Conservation (phyloP, 2,888 invertebrate genomes). For the Scrobipalpa costella region DNA sequence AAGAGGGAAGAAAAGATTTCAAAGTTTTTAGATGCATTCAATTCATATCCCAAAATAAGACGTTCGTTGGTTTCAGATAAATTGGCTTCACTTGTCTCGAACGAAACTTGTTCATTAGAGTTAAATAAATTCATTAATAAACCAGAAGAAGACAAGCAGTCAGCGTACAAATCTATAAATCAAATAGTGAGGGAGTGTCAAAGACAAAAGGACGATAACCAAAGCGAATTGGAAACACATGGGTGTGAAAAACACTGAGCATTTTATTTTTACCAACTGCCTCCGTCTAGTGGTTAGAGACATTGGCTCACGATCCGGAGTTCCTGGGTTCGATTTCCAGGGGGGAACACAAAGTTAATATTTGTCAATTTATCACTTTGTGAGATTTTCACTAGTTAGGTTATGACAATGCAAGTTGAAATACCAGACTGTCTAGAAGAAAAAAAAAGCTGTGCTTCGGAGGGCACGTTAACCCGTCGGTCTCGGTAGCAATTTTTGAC, state of each 20-base stretch:
- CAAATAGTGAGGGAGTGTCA: constrained; percentile 80
- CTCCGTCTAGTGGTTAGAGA: too few relatives aligned
- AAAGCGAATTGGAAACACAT: constrained; percentile 48
- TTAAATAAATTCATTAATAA: constrained; percentile 81
- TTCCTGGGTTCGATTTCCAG: too few relatives aligned
- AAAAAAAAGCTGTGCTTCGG: too few relatives aligned
- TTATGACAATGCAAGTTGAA: too few relatives aligned
- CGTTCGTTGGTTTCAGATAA: constrained; percentile 67
- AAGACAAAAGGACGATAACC: constrained; percentile 71
- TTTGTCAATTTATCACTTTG: too few relatives aligned
- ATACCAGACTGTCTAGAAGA: too few relatives aligned
- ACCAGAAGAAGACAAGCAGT: constrained; percentile 70
- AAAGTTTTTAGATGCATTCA: not conserved
- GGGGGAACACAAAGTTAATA: too few relatives aligned
- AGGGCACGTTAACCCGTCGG: too few relatives aligned
- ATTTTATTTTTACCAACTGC: not conserved
- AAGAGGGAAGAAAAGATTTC: too few relatives aligned
- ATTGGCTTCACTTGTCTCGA: constrained; percentile 75
- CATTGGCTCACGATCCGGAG: too few relatives aligned
- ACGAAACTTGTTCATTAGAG: constrained; percentile 78
- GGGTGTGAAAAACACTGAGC: constrained; percentile 36
- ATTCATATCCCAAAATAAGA: constrained; percentile 57
- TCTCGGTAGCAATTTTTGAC: too few relatives aligned
- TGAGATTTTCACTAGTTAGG: too few relatives aligned
- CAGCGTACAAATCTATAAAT: constrained; percentile 78